Evolutionary conservation across 2,888 invertebrate genomes (phyloP).

Genomic region (Phrixothrix hirtus): DNA sequence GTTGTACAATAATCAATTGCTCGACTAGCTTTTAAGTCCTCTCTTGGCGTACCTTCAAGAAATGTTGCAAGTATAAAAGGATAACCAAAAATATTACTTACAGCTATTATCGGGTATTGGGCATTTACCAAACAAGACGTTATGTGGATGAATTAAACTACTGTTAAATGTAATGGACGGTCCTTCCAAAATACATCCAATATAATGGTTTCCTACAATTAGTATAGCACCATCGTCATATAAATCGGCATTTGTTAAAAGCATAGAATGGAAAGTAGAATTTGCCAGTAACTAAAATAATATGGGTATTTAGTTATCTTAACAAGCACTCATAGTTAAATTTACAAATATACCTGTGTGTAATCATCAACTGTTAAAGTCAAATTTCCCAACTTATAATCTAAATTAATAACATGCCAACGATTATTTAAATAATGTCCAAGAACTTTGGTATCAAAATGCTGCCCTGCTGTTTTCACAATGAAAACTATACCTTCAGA

Average conservation of each 20-base stretch:
- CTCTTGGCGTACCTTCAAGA: slow-evolving; percentile 58
- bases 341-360: slow-evolving; percentile 65
- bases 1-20: slow-evolving; percentile 71
- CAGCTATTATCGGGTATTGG: slow-evolving; percentile 75
- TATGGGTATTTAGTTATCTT: no score
- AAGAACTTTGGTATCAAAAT: slow-evolving; percentile 65
- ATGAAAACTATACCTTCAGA: slow-evolving; percentile 59
- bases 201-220: slow-evolving; percentile 78
- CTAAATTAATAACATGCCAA: slow-evolving; percentile 77
- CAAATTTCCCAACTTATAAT: slow-evolving; percentile 64
- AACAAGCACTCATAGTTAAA: no score
- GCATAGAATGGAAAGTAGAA: slow-evolving; percentile 74
- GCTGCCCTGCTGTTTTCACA: slow-evolving; percentile 55
- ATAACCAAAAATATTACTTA: slow-evolving; percentile 51
- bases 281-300: slow-evolving; percentile 71
- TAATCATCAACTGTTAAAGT: slow-evolving; percentile 60
- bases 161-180: slow-evolving; percentile 81
- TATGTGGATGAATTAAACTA: slow-evolving; percentile 64
- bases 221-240: slow-evolving; percentile 73
- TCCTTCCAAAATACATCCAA: slow-evolving; percentile 83
- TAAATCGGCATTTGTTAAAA: slow-evolving; percentile 72
- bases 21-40: slow-evolving; percentile 61
- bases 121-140: slow-evolving; percentile 76
- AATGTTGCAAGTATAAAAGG: slow-evolving; percentile 6
- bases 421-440: slow-evolving; percentile 76